A percentile compares a stretch with the other conserved stretches of the same genome.
These are phyloP conservation scores for Folsomia manolachei DNA, from an alignment of 2,888 invertebrate species.

Conservation along the genomic window DNA sequence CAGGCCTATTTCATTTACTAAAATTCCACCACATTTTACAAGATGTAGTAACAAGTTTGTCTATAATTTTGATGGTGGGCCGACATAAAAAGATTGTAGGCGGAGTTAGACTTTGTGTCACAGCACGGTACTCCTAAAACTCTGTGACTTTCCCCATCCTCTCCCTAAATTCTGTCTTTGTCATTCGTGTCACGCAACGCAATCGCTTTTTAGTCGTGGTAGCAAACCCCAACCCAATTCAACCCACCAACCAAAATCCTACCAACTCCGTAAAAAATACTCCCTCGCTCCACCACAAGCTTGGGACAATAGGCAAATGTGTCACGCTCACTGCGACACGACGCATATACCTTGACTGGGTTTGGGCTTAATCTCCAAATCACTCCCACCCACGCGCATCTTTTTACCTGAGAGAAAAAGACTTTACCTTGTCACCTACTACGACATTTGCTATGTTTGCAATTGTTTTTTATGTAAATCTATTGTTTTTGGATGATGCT, in stretches of 20 bases:
- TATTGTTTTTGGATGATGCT: too few relatives aligned
- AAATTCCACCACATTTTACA: too few relatives aligned
- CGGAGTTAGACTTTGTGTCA: conserved; percentile 22
- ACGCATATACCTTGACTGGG: background rate
- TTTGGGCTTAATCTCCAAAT: background rate
- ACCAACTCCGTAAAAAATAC: conserved; percentile 9
- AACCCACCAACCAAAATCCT: too few relatives aligned
- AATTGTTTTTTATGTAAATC: too few relatives aligned
- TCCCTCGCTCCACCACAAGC: background rate
- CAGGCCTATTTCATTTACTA: too few relatives aligned
- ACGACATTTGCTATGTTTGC: too few relatives aligned
- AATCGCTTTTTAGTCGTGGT: conserved; percentile 9
- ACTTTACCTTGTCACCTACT: too few relatives aligned
- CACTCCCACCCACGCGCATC: background rate
- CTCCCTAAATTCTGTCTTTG: background rate
- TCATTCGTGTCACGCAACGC: conserved; percentile 9
- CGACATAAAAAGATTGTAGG: conserved; percentile 3
- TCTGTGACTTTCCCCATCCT: conserved; percentile 20
- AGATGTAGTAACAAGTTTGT: background rate
- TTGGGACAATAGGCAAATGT: background rate
- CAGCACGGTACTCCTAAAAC: conserved; percentile 6
- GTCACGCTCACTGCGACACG: background rate
- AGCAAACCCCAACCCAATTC: conserved; percentile 19
- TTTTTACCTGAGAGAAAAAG: too few relatives aligned
- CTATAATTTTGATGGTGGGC: conserved; percentile 5